Conservation (phyloP, 1,140 invertebrate genomes). For the Drosophila truncata region DNA sequence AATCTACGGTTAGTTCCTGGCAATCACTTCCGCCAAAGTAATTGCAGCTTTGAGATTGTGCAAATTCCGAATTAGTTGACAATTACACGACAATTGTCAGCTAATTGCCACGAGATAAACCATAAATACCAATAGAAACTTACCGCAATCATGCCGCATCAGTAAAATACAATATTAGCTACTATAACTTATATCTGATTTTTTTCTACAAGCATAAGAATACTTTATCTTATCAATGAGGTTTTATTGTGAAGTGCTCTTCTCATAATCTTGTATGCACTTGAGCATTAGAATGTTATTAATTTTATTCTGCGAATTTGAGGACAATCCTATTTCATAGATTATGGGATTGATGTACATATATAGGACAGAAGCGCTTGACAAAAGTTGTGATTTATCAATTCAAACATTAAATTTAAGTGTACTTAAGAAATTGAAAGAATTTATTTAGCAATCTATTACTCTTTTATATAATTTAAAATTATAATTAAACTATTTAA, state of each 20-base stretch:
- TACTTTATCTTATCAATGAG: constrained; percentile 1
- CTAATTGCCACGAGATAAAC: constrained; percentile 21
- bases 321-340: not conserved
- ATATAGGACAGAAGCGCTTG: not conserved
- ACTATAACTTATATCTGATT: not conserved
- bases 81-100: constrained; percentile 62
- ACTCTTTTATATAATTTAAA: not conserved
- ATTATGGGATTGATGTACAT: not conserved
- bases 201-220: not conserved
- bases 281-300: not conserved
- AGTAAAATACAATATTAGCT: not conserved
- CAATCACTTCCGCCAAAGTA: constrained; percentile 35
- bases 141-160: constrained; percentile 4
- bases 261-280: not conserved
- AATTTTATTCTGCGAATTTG: not conserved
- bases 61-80: constrained; percentile 68
- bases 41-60: constrained; percentile 38
- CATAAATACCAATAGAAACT: constrained; percentile 1
- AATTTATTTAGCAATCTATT: not conserved
- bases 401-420: not conserved
- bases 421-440: not conserved
- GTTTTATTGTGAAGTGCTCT: not conserved
- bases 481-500: not conserved
- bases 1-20: constrained; percentile 41
- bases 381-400: not conserved